Base-by-base conservation (phyloP, 2,113 vertebrate species). In the Mobula birostris region DNA sequence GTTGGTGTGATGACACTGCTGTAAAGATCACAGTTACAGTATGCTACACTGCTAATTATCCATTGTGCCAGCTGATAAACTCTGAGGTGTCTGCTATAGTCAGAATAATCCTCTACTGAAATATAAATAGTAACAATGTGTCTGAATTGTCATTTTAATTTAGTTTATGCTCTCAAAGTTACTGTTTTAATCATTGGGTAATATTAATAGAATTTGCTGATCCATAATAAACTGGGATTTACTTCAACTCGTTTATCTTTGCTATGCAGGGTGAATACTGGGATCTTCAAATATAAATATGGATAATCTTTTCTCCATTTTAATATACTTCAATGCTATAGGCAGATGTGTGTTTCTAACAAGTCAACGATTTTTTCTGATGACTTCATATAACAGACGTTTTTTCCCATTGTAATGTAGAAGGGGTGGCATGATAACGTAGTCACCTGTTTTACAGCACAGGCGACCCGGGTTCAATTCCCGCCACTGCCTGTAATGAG, bases 21-120 rank as follows among this genome's bases (percentile, higher is more conserved):
- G 9, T 24, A 40, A 70, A 93, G 91, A 93, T 93, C 70, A 93
- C 68, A 93, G 66, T 72, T 74, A 74, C 66, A 70, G 90, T 72
- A 21, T 48, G 17, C 21, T 40, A 74, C 21, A 24, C 12, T 56
- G 68, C 40, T 56, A 74, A 93, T 93, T 93, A 93, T 68, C 68
- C 40, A 56, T 93, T 74, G 63, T 36, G 12, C 91, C 72, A 24
- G 36, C 72, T 93, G 68, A 72, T 40, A 72, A 48, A 48, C 36
- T 92, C 36, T 48, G 48, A 29, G 27, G 21, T 56, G 36, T 76
- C 40, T 93, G 40, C 48, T 93, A 74, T 48, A 48, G 36, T 74
- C 24, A 56, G 70, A 17, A 56, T 48, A 93, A 48, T 40, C 70
- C 56, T 48, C 70, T 21, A 40, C 48, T 11, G 72, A 93, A 74